Evolutionary conservation across 2,888 invertebrate species (phyloP).

Genomic region (Nomada ruficornis): DNA sequence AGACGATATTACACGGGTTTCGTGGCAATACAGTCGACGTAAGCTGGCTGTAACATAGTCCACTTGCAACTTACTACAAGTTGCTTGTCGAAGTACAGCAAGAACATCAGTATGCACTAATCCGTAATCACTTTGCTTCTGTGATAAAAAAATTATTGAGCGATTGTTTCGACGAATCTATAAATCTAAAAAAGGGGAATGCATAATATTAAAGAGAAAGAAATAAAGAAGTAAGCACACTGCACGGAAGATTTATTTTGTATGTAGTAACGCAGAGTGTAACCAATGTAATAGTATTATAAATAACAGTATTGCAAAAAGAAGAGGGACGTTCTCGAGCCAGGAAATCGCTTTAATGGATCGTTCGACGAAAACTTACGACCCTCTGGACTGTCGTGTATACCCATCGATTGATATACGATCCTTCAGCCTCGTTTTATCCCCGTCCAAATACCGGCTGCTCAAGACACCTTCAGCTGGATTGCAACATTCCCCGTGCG

Average conservation of each 20-base stretch:
- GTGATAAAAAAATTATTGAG: too few relatives aligned
- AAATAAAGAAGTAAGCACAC: too few relatives aligned
- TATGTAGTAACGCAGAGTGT: too few relatives aligned
- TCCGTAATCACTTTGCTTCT: not conserved
- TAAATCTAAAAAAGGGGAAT: too few relatives aligned
- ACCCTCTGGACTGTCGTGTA: not conserved
- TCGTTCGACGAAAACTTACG: constrained; percentile 11
- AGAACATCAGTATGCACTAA: not conserved
- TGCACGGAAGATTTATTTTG: too few relatives aligned
- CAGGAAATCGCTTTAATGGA: constrained; percentile 1
- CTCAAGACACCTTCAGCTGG: not conserved
- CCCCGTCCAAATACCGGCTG: not conserved
- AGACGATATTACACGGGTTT: constrained; percentile 2
- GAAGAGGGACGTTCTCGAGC: not conserved
- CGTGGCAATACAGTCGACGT: constrained; percentile 11
- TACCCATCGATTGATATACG: not conserved
- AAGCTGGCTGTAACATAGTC: constrained; percentile 2
- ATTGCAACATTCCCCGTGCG: too few relatives aligned
- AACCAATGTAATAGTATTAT: too few relatives aligned
- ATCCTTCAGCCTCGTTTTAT: not conserved
- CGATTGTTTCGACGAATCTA: too few relatives aligned
- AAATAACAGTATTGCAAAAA: too few relatives aligned
- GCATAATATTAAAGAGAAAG: too few relatives aligned
- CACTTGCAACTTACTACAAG: not conserved
- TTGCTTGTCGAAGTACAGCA: not conserved